Percentiles rank a stretch among this genome's conserved stretches.
Conservation (phyloP, 2,113 vertebrate genomes). For the Phylloscopus whistleri region DNA sequence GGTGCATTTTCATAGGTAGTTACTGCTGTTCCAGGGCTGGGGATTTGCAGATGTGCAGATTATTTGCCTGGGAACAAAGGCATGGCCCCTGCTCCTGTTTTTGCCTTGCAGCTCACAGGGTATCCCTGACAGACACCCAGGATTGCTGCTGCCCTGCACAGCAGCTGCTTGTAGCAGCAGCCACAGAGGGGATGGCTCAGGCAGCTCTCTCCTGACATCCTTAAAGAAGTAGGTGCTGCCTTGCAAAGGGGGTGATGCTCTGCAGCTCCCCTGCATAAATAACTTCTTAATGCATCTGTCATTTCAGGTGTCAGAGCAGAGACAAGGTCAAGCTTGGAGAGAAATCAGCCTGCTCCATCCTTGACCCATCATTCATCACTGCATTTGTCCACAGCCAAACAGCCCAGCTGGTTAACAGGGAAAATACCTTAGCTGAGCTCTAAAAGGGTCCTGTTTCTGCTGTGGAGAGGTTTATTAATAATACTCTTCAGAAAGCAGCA, state of each 20-base stretch:
- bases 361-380: slow-evolving; percentile 67
- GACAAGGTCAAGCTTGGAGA: slow-evolving; percentile 65
- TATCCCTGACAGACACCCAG: background rate
- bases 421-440: slow-evolving; percentile 29
- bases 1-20: background rate
- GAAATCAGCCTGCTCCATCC: slow-evolving; percentile 67
- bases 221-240: background rate
- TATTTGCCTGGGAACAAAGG: background rate
- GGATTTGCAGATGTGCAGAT: background rate
- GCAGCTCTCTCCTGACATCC: background rate
- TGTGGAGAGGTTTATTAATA: slow-evolving; percentile 49
- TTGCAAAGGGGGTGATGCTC: background rate
- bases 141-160: background rate
- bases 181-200: background rate
- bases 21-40: background rate
- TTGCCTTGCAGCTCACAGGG: background rate
- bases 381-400: slow-evolving; percentile 48
- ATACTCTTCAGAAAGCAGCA: background rate
- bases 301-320: slow-evolving; percentile 54
- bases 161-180: background rate
- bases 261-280: slow-evolving; percentile 50
- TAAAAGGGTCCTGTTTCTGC: slow-evolving; percentile 24
- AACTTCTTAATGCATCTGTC: slow-evolving; percentile 64
- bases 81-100: background rate
- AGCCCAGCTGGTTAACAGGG: slow-evolving; percentile 45